A percentile compares a stretch with the other conserved stretches of the same genome.
Conservation (phyloP, 2,113 vertebrate species). For the Oreochromis tanganicae region DNA sequence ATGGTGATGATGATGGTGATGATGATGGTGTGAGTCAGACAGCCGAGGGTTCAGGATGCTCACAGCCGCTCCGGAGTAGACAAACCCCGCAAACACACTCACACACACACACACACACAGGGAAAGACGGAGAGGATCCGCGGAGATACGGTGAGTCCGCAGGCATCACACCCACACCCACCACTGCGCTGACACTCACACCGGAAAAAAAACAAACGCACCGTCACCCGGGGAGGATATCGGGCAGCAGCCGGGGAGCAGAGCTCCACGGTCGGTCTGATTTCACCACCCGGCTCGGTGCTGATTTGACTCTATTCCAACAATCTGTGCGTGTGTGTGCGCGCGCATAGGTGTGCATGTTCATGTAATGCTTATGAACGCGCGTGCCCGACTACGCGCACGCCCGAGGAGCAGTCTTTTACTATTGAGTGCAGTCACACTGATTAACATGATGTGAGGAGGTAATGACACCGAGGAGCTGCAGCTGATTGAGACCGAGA, state of each 20-base stretch:
- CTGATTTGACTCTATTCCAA: background rate
- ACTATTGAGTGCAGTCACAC: background rate
- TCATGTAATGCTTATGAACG: background rate
- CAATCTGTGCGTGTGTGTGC: background rate
- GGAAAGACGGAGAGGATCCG: background rate
- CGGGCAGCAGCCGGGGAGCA: background rate
- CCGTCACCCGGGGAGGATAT: background rate
- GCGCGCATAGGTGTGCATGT: background rate
- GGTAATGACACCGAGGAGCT: conserved; percentile 18
- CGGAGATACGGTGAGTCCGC: conserved; percentile 43
- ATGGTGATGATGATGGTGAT: conserved; percentile 1
- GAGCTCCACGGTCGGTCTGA: background rate
- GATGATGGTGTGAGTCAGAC: conserved; percentile 50
- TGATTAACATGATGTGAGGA: conserved; percentile 36
- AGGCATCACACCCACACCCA: background rate
- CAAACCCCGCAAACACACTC: background rate
- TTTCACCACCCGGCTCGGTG: background rate
- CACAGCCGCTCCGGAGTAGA: conserved; percentile 27
- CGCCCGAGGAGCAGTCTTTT: background rate
- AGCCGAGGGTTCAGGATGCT: conserved; percentile 37
- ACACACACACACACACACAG: background rate
- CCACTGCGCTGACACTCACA: background rate
- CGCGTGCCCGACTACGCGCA: background rate
- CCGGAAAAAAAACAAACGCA: background rate
- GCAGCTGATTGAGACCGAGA: conserved; percentile 5